Conservation (phyloP, 2,888 invertebrate species). For the Oscheius sp. region DNA sequence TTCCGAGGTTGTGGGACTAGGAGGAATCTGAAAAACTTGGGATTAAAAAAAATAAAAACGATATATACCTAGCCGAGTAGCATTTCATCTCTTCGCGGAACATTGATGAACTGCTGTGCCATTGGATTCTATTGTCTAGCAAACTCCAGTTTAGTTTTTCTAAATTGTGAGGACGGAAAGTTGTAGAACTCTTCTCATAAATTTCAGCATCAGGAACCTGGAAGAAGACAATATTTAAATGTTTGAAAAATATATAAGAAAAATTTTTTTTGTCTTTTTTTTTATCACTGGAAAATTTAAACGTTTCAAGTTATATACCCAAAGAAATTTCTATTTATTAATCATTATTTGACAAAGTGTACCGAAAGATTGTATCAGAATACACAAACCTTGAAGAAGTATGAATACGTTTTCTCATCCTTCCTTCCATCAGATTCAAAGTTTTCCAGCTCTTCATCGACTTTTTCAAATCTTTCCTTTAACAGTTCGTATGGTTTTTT, state of each 20-base stretch:
- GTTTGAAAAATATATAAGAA: too few species aligned
- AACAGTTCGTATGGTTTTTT: neutral
- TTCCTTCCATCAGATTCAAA: neutral
- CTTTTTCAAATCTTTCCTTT: neutral
- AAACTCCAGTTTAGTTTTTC: slow-evolving; percentile 66
- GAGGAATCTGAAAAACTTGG: slow-evolving; percentile 29
- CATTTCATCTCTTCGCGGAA: slow-evolving; percentile 64
- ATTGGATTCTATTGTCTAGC: slow-evolving; percentile 56
- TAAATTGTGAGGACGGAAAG: slow-evolving; percentile 63
- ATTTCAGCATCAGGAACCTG: slow-evolving; percentile 63
- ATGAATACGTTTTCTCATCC: slow-evolving; percentile 1
- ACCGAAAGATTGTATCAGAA: too few species aligned
- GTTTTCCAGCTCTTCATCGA: slow-evolving; percentile 8
- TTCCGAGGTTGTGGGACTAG: slow-evolving; percentile 24
- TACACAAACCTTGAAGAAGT: slow-evolving; percentile 6
- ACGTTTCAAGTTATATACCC: too few species aligned
- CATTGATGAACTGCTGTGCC: slow-evolving; percentile 42
- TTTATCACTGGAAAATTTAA: too few species aligned
- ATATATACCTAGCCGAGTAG: slow-evolving; percentile 51
- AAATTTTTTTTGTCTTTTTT: too few species aligned
- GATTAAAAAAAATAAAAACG: neutral
- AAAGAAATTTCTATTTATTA: too few species aligned
- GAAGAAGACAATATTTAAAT: too few species aligned
- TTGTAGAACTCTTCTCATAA: slow-evolving; percentile 60
- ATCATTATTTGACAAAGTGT: too few species aligned